A percentile compares a stretch with the other conserved stretches of the same genome.
Conservation (phyloP, 2,888 invertebrate species). For the Athalia cordata region DNA sequence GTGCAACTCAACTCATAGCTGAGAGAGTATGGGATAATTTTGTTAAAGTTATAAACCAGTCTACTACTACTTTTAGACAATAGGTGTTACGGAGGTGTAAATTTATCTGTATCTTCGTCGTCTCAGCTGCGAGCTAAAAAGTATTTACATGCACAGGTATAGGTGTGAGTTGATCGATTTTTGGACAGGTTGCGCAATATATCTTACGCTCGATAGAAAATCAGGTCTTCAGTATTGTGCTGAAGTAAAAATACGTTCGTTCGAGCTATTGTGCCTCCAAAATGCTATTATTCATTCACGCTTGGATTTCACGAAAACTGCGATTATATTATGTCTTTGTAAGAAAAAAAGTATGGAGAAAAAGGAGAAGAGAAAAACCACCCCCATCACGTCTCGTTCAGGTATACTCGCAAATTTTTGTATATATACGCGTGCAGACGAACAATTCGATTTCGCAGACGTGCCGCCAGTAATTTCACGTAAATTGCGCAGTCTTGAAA, state of each 20-base stretch:
- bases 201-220: not conserved
- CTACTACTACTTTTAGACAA: not conserved
- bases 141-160: too few relatives aligned
- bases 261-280: constrained; percentile 7
- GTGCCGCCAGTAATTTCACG: too few relatives aligned
- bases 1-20: not conserved
- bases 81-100: not conserved
- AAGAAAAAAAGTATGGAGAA: not conserved
- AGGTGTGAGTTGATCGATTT: not conserved
- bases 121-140: not conserved
- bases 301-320: constrained; percentile 34
- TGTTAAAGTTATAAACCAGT: constrained; percentile 3
- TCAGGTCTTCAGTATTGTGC: not conserved
- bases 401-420: too few relatives aligned
- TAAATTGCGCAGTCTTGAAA: too few relatives aligned
- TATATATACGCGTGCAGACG: too few relatives aligned
- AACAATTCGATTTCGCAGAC: too few relatives aligned
- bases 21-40: not conserved
- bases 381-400: too few relatives aligned
- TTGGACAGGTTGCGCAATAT: not conserved
- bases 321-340: not conserved
- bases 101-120: not conserved
- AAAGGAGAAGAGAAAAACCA: not conserved
- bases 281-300: constrained; percentile 39
- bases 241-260: constrained; percentile 5